phyloP scores from a whole-genome alignment of 2,113 vertebrate genomes.

The Sinocyclocheilus grahami region DNA sequence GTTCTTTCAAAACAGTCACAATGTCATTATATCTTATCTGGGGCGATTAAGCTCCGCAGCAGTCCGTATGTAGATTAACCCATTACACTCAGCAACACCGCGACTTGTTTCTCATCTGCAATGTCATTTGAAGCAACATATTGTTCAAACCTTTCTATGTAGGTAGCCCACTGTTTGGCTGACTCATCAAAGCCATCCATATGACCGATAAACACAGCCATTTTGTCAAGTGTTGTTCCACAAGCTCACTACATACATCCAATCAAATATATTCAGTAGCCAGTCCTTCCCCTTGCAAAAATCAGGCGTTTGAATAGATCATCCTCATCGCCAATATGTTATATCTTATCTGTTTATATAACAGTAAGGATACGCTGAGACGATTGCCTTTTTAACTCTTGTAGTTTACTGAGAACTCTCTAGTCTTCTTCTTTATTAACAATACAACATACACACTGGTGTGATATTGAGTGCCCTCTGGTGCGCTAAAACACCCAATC shows the following conservation, averaged over 20 bases:
- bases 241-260: no score
- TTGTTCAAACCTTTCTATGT: constrained; percentile 33
- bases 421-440: no score
- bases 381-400: no score
- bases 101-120: not conserved
- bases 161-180: constrained; percentile 7
- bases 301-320: no score
- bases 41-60: not conserved
- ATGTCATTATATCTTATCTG: not conserved
- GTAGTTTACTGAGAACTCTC: no score
- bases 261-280: not conserved
- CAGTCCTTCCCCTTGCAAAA: not conserved
- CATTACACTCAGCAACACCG: constrained; percentile 33
- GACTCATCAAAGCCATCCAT: constrained; percentile 18
- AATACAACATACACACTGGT: no score
- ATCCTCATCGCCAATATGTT: no score
- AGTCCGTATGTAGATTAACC: constrained; percentile 13
- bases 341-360: no score
- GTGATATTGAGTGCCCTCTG: no score
- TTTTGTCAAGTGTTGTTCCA: not conserved
- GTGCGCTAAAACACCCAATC: no score
- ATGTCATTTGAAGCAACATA: constrained; percentile 6
- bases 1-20: not conserved
- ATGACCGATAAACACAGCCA: constrained; percentile 22
- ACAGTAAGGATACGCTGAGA: no score